Evolutionary conservation across 2,888 invertebrate species (phyloP).

Genomic region (Pseudeuparius sepicola): DNA sequence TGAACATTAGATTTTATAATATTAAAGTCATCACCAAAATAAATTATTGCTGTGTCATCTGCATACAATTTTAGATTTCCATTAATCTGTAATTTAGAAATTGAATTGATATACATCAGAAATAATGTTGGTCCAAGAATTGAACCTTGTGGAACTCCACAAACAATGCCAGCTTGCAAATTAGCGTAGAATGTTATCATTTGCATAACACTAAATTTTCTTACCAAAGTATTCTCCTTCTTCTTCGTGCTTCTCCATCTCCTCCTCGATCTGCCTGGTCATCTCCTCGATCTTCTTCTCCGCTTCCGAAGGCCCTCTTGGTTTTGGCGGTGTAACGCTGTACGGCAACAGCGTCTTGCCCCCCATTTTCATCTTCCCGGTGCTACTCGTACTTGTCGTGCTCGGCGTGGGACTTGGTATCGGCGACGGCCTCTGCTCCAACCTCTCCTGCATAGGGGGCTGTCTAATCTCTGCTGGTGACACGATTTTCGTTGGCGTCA

Average conservation of each 20-base stretch:
- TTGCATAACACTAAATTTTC: conserved; percentile 23
- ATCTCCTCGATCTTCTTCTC: conserved; percentile 89
- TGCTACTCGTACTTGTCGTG: conserved; percentile 47
- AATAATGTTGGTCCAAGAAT: no score
- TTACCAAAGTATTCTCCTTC: conserved; percentile 95
- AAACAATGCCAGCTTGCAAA: no score
- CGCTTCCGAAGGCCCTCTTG: conserved; percentile 84
- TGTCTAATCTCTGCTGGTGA: conserved; percentile 26
- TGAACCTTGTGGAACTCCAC: no score
- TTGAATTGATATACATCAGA: no score
- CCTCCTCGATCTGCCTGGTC: conserved; percentile 84
- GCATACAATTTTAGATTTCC: no score
- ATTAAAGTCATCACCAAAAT: no score
- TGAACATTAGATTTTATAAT: no score
- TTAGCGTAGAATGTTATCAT: no score
- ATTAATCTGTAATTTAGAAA: no score
- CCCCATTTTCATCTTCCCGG: conserved; percentile 41
- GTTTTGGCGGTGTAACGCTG: conserved; percentile 79
- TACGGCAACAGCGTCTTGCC: conserved; percentile 71
- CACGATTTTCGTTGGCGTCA: conserved; percentile 38
- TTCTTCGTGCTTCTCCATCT: conserved; percentile 91
- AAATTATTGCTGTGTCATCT: no score
- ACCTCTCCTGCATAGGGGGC: conserved; percentile 19
- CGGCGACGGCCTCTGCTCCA: conserved; percentile 34
- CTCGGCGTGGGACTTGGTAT: conserved; percentile 55